Percentiles rank a stretch among this genome's conserved stretches.
Conservation (phyloP, 1,140 invertebrate genomes). For the Conus ventricosus region DNA sequence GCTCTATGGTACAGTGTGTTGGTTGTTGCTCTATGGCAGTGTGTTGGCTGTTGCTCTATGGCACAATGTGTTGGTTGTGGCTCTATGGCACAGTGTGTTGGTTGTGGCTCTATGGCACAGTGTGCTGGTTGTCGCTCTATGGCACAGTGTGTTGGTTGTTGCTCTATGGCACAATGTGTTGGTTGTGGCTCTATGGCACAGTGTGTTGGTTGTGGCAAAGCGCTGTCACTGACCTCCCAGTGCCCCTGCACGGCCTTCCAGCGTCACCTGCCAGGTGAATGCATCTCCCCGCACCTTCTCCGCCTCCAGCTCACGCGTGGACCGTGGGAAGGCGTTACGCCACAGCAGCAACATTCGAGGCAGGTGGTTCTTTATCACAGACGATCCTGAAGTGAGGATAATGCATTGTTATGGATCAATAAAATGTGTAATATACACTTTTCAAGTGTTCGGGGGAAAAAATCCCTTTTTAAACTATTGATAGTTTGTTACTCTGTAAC, state of each 20-base stretch:
- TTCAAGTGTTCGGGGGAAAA: background rate
- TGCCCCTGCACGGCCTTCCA: slow-evolving; percentile 97
- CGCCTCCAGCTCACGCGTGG: slow-evolving; percentile 91
- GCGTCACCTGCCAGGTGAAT: slow-evolving; percentile 98
- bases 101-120: no score
- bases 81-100: no score
- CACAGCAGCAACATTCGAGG: slow-evolving; percentile 96
- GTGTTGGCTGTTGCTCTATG: no score
- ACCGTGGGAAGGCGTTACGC: slow-evolving; percentile 98
- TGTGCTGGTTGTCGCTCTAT: no score
- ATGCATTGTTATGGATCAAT: no score
- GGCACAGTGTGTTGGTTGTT: no score
- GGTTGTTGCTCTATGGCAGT: no score
- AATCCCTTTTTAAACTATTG: background rate
- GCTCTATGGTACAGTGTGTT: no score
- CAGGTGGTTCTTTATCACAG: slow-evolving; percentile 82
- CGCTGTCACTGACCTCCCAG: slow-evolving; percentile 79
- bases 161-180: no score
- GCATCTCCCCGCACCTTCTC: slow-evolving; percentile 98
- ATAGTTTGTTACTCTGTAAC: background rate
- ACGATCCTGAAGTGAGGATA: slow-evolving; percentile 80
- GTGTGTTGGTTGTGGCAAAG: no score
- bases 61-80: no score
- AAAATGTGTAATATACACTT: background rate
- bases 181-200: no score